A percentile compares a stretch with the other conserved stretches of the same genome.
These are phyloP conservation scores for Sylvietta virens DNA, from an alignment of 2,113 vertebrate species.

Conservation along the genomic window DNA sequence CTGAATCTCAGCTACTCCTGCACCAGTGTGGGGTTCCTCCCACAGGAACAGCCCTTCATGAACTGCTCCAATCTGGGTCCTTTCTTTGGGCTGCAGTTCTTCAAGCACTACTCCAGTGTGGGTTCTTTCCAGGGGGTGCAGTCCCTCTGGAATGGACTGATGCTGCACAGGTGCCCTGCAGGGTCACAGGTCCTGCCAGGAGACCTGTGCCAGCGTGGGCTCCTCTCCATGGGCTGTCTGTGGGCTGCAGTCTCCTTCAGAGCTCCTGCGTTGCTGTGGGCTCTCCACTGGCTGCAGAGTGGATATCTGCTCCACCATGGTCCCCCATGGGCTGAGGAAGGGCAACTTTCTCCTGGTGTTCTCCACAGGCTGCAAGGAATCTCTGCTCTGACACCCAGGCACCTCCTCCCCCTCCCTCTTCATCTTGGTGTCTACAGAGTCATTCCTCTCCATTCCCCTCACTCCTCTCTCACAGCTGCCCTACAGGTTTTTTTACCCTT, in stretches of 20 bases:
- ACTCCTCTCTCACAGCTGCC: not conserved
- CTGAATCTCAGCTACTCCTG: fast-evolving
- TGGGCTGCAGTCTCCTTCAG: not conserved
- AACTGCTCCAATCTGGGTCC: not conserved
- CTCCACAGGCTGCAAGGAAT: not conserved
- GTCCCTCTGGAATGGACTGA: not conserved
- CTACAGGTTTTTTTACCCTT: not conserved
- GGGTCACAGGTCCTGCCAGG: not conserved
- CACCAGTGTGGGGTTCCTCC: not conserved
- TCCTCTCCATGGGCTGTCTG: not conserved
- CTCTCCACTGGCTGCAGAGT: not conserved
- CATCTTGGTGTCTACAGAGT: not conserved
- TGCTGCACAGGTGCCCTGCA: fast-evolving
- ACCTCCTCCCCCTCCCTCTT: not conserved
- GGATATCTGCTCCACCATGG: not conserved
- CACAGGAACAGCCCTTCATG: fast-evolving
- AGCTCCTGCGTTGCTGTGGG: fast-evolving
- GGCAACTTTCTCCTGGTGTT: not conserved
- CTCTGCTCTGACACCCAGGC: not conserved
- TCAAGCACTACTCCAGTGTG: not conserved
- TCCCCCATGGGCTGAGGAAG: not conserved
- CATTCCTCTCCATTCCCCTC: not conserved
- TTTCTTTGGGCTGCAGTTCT: not conserved
- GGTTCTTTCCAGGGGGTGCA: not conserved
- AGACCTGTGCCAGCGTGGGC: fast-evolving